These are phyloP conservation scores for Hesperophylax magnus DNA, from an alignment of 1,140 invertebrate genomes.

Conservation along the genomic window DNA sequence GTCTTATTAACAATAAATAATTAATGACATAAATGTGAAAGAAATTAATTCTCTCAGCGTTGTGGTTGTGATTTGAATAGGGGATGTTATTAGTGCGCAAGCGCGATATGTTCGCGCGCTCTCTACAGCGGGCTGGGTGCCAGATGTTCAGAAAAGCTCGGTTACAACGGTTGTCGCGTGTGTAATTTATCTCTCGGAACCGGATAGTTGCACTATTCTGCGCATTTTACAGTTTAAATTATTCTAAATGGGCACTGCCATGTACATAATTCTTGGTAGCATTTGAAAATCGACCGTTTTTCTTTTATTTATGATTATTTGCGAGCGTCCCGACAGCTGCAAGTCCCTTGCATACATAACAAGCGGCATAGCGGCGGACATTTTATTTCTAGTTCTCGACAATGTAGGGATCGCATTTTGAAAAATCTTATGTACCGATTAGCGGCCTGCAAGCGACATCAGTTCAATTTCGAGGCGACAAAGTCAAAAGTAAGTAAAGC, in stretches of 20 bases:
- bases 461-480: slow-evolving; percentile 22
- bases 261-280: slow-evolving; percentile 12
- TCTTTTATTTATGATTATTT: slow-evolving; percentile 38
- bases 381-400: slow-evolving; percentile 73
- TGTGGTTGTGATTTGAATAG: slow-evolving; percentile 28
- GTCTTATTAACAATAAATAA: background rate
- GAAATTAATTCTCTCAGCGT: slow-evolving; percentile 16
- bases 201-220: slow-evolving; percentile 33
- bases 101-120: slow-evolving; percentile 71
- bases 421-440: slow-evolving; percentile 43
- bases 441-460: slow-evolving; percentile 22
- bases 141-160: slow-evolving; percentile 72
- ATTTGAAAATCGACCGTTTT: slow-evolving; percentile 25
- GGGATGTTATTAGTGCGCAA: slow-evolving; percentile 61
- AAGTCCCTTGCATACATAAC: slow-evolving; percentile 65
- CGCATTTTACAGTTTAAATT: slow-evolving; percentile 27
- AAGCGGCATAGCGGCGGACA: slow-evolving; percentile 72
- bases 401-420: slow-evolving; percentile 70
- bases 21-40: background rate
- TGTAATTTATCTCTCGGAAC: slow-evolving; percentile 30
- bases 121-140: slow-evolving; percentile 62
- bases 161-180: slow-evolving; percentile 62
- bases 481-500: slow-evolving; percentile 36
- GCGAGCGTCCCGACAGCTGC: slow-evolving; percentile 69
- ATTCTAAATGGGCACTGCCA: slow-evolving; percentile 15